Evolutionary conservation across 1,140 invertebrate species (phyloP).

Genomic region (Psix sp.): DNA sequence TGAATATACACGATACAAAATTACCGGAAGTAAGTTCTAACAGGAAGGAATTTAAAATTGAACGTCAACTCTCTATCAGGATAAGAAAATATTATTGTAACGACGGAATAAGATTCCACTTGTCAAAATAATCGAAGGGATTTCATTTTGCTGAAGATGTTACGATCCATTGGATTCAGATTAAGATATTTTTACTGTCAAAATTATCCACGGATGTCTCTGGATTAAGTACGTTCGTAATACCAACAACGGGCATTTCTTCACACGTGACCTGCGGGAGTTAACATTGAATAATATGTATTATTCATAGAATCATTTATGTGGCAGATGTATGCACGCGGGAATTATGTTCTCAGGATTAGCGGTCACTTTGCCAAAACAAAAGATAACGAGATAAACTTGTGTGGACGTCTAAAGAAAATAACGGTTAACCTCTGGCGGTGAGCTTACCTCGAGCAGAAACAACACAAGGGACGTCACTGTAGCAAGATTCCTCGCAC

Average conservation of each 20-base stretch:
- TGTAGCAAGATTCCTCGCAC: conserved; percentile 27
- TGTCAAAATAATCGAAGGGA: too few species aligned
- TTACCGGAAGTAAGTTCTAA: too few species aligned
- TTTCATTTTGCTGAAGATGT: too few species aligned
- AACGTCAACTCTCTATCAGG: too few species aligned
- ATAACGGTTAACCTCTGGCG: conserved; percentile 46
- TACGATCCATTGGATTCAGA: too few species aligned
- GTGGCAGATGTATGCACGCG: conserved; percentile 46
- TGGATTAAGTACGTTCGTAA: conserved; percentile 11
- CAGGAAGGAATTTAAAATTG: too few species aligned
- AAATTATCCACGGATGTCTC: too few species aligned
- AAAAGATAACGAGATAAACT: conserved; percentile 63
- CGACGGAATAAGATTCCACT: too few species aligned
- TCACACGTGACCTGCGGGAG: conserved; percentile 36
- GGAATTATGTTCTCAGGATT: conserved; percentile 61
- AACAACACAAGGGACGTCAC: conserved; percentile 52
- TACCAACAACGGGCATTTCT: conserved; percentile 21
- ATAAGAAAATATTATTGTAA: too few species aligned
- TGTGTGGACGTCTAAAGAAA: conserved; percentile 55
- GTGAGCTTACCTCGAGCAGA: conserved; percentile 40
- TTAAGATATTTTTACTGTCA: too few species aligned
- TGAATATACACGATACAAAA: too few species aligned
- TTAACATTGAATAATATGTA: conserved; percentile 51
- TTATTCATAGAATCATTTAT: conserved; percentile 65
- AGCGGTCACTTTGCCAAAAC: conserved; percentile 60